Percentiles rank a stretch among this genome's conserved stretches.
Conservation (phyloP, 2,797 vertebrate genomes). For the Spatula clypeata region DNA sequence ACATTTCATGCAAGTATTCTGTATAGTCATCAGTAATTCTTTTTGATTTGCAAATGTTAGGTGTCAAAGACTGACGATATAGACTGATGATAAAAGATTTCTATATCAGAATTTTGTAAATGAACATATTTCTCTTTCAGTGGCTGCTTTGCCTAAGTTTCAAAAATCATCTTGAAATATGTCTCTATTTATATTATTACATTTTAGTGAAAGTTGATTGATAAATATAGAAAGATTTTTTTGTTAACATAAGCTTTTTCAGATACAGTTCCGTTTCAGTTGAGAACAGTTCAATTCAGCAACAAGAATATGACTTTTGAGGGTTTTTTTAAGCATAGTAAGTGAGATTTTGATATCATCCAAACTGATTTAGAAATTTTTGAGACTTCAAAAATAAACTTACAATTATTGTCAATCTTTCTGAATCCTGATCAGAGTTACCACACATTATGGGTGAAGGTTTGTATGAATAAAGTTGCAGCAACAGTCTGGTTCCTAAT, state of each 20-base stretch:
- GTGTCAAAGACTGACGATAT: neutral
- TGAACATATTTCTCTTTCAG: neutral
- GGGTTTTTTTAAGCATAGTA: neutral
- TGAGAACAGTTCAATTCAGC: neutral
- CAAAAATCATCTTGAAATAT: neutral
- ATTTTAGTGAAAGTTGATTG: neutral
- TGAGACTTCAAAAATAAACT: neutral
- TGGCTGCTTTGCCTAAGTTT: neutral
- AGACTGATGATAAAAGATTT: constrained; percentile 11
- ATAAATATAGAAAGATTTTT: neutral
- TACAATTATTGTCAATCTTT: neutral
- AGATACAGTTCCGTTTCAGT: neutral
- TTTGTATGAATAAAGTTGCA: neutral
- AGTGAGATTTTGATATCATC: neutral
- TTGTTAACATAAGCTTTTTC: neutral
- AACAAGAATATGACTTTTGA: neutral
- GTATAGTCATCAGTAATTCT: constrained; percentile 52
- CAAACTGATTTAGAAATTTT: neutral
- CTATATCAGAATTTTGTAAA: constrained; percentile 21
- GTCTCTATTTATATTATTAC: neutral
- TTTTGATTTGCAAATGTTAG: constrained; percentile 33
- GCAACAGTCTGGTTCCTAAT: neutral
- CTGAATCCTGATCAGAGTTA: neutral
- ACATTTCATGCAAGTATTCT: constrained; percentile 16
- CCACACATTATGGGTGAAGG: neutral